Evolutionary conservation across 2,797 vertebrate species (phyloP), one percentile per base, ranked within the genome.

Genomic region (Acrossocheilus fasciatus): DNA sequence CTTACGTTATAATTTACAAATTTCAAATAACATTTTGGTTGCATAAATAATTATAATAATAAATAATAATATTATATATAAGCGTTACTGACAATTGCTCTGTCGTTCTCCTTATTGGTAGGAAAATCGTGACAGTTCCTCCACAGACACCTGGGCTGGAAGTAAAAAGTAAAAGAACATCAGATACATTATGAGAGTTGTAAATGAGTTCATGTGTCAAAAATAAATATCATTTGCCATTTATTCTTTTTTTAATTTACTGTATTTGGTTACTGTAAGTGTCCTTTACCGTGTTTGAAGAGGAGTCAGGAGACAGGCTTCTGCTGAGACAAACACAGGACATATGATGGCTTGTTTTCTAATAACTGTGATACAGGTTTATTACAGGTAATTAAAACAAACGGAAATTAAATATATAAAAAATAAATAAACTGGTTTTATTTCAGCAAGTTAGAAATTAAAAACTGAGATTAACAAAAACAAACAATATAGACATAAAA

Each of bases 281-380:
- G 39, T 66, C 12, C 14, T 76, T 0, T 59, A 84, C 82, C 73
- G 34, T 77, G 73, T 68, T 26, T 41, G 30, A 39, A 50, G 70
- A 75, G 57, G 82, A 54, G 5, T 84, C 72, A 3, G 82, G 82
- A 9, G 82, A 84, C 43, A 84, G 73, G 36, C 82, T 84, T 84
- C 82, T 84, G 73, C 73, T 52, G 34, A 84, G 3, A 84, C 43
- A 39, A 50, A 77, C 12, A 76, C 34, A 39, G 17, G 2, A 54
- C 14, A 34, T 1, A 59, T 59, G 57, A 59, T 23, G 54, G 23
- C 57, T 59, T 59, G 23, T n/a, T 59, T n/a, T 62, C 11, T 62
- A 62, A 62, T 62, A 26, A 62, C 11, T 62, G 57, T 59, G 57
- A 59, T n/a, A 10, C 23, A n/a, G 23, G 23, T 59, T n/a, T 59